Evolutionary conservation across 2,113 vertebrate genomes (phyloP), one percentile per base, ranked within the genome.

Genomic region (Aspidoscelis tigris): DNA sequence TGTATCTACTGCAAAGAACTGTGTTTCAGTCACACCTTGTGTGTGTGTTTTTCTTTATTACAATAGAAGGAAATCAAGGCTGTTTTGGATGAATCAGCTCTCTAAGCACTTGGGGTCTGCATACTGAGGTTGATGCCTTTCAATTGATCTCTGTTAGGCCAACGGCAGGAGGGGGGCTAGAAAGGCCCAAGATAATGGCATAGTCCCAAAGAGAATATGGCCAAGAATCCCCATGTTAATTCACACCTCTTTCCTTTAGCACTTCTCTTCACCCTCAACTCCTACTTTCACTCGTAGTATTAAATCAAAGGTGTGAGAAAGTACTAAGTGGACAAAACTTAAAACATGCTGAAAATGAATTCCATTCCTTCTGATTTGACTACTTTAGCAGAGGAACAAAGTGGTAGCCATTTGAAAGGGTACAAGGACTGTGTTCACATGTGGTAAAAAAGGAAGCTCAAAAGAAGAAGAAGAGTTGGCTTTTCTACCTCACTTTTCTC

Each of bases 361-460:
- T 84, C 86, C 72, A 58, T 78, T 26, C 84, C 78, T 76, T 41
- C 77, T 43, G 86, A 91, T 84, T 93, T 4, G 6, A 66, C 41
- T 91, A 85, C 76, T 90, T 81, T 91, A 89, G 92, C 89, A 92
- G 88, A 82, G 6, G 77, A 91, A 86, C 72, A 41, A 86, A 24
- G 80, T 80, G 87, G 91, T 89, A 88, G 81, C 85, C 64, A 78
- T 84, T 87, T 70, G 80, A 94, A 96, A 95, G 93, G 95, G 89
- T 93, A 92, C 94, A 61, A 33, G 58, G 58, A 16, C 58, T 61
- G 58, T 61, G 58, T 61, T 89, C 14, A 61, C 58, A 61, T 16
- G 18, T 16, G 18, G 58, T 16, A 7, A 58, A 58, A 58, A 58
- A 58, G 14, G 18, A 61, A 18, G 58, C 58, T 61, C 58, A 61